These are phyloP conservation scores for Chamaetylas fuelleborni DNA, from an alignment of 2,113 vertebrate genomes.

Conservation along the genomic window DNA sequence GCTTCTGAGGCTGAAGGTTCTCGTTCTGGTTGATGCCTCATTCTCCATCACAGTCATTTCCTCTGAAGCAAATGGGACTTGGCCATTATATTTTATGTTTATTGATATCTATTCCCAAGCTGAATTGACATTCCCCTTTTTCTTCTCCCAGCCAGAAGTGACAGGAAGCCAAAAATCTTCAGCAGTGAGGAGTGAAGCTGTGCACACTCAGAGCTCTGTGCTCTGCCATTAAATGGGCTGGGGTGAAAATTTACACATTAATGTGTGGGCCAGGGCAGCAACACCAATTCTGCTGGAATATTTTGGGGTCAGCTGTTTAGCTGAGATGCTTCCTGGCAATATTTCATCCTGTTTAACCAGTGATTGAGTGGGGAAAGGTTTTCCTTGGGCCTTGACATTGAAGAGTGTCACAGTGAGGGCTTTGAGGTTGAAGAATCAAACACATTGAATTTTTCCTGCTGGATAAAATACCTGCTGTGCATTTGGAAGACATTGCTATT, in stretches of 20 bases:
- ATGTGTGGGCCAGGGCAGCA: not conserved
- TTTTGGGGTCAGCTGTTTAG: not conserved
- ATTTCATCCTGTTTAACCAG: not conserved
- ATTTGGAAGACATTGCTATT: not conserved
- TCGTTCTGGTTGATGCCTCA: not conserved
- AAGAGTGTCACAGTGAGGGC: not conserved
- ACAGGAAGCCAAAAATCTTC: not conserved
- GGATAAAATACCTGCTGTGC: not conserved
- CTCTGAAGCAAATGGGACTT: constrained; percentile 15
- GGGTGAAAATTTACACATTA: not conserved
- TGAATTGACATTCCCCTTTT: not conserved
- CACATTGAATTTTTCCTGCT: not conserved
- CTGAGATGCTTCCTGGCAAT: not conserved
- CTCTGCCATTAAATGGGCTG: not conserved
- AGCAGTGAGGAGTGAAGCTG: not conserved
- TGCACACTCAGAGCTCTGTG: not conserved
- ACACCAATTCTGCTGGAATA: not conserved
- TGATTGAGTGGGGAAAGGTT: not conserved
- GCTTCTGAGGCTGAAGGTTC: not conserved
- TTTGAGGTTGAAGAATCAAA: not conserved
- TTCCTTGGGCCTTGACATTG: not conserved
- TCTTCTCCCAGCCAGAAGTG: not conserved
- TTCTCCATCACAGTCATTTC: constrained; percentile 9
- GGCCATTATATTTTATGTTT: not conserved
- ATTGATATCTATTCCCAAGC: not conserved